Evolutionary conservation across 2,888 invertebrate genomes (phyloP), one percentile per base, ranked within the genome.

Genomic region (Dicycla oo): DNA sequence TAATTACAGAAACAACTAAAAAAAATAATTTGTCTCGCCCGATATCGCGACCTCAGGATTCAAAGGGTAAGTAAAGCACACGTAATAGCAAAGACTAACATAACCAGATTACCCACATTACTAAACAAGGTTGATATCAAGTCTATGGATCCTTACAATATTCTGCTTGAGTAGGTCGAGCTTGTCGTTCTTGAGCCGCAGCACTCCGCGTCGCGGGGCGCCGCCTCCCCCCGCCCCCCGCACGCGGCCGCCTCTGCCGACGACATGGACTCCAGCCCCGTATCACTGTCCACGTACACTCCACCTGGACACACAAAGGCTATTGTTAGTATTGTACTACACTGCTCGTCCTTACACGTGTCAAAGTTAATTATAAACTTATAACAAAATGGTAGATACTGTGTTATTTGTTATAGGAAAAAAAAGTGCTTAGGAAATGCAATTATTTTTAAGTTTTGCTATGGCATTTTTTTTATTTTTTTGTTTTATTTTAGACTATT

Each of bases 231-330:
- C 34, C 34, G 34, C 4, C 34, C 34, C 34, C 74, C 86, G 49
- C 82, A 83, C 43, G 81, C 81, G 20, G 86, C 89, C 34, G 98
- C 98, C 89, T 99, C 99, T 0, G 99, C 98, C 0, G 98, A 98
- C 30, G 98, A 98, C 98, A 99, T 98, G 77, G 98, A 98, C 92
- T 99, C 99, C 87, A 99, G 96, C 0, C 99, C 99, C 0, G 99
- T 99, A 93, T 99, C 99, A 85, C 99, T 99, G 94, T 99, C 99
- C 61, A 99, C 98, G 93, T 98, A 98, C 18, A 97, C 93, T n/a
- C 92, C 94, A 49, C 95, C 95, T 95, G 88, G 54, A 80, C 82
- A 80, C 26, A 75, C 49, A 18, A 75, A 74, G 56, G 69, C 75
- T 77, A 58, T 61, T 26, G 64, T 80, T 69, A 80, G 60, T 74